Conservation (phyloP, 1,140 invertebrate genomes). For the Cephus cinctus region DNA sequence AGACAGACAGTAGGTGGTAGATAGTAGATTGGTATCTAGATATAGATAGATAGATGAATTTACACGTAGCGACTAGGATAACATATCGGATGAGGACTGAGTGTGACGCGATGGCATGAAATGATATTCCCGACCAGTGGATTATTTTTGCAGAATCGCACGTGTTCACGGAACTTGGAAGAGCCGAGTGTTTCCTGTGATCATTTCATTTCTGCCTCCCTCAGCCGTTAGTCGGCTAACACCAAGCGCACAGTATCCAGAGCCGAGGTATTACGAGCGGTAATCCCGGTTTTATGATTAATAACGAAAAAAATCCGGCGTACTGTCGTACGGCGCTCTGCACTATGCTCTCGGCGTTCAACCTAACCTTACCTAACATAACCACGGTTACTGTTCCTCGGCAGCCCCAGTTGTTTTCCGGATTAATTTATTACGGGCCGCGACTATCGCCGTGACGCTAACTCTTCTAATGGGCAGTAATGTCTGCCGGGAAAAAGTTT, state of each 20-base stretch:
- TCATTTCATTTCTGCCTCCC: slow-evolving; percentile 35
- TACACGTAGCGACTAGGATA: too few species aligned
- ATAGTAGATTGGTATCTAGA: too few species aligned
- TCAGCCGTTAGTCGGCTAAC: slow-evolving; percentile 25
- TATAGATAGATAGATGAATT: too few species aligned
- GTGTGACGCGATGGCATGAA: too few species aligned
- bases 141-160: not conserved
- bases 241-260: slow-evolving; percentile 10
- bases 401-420: slow-evolving; percentile 12
- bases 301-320: slow-evolving; percentile 21
- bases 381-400: not conserved
- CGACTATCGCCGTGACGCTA: slow-evolving; percentile 9
- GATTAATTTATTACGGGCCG: slow-evolving; percentile 37
- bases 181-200: slow-evolving; percentile 13
- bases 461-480: slow-evolving; percentile 24
- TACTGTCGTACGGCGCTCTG: not conserved
- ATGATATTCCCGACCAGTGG: not conserved
- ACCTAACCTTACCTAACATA: not conserved
- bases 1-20: not conserved
- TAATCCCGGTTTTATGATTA: slow-evolving; percentile 29
- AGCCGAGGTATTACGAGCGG: not conserved
- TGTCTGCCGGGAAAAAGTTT: slow-evolving; percentile 5
- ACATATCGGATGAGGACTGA: too few species aligned
- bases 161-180: too few species aligned
- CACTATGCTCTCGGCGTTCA: not conserved